These are phyloP conservation scores for Lasius fuliginosus DNA, from an alignment of 2,888 invertebrate species.

Conservation along the genomic window DNA sequence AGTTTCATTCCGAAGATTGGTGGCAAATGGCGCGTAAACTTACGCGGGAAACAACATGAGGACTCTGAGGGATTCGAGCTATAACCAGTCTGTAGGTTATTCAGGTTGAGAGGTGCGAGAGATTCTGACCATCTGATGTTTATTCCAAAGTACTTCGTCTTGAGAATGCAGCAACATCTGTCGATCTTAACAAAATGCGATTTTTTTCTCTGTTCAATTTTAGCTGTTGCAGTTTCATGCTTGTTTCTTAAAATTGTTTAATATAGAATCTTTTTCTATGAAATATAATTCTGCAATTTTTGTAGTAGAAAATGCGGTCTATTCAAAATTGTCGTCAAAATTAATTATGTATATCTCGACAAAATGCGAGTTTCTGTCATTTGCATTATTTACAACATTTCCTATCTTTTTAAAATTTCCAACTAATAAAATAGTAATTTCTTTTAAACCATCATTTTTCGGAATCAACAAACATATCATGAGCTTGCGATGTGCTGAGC, in stretches of 20 bases:
- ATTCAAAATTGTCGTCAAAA: not conserved
- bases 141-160: conserved; percentile 67
- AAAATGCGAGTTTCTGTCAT: not conserved
- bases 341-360: conserved; percentile 1
- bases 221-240: conserved; percentile 26
- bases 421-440: not conserved
- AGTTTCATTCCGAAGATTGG: conserved; percentile 82
- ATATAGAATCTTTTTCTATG: not conserved
- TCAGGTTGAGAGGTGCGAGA: conserved; percentile 70
- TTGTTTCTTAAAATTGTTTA: not conserved
- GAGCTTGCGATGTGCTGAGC: too few relatives aligned
- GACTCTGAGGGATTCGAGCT: conserved; percentile 70
- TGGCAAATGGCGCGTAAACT: conserved; percentile 83
- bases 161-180: conserved; percentile 51
- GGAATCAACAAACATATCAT: too few relatives aligned
- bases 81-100: conserved; percentile 68
- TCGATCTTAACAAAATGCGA: conserved; percentile 34
- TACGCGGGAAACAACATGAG: conserved; percentile 73
- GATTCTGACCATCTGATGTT: conserved; percentile 71
- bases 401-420: not conserved
- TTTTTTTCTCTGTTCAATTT: not conserved
- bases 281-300: conserved; percentile 5
- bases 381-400: not conserved
- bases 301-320: not conserved
- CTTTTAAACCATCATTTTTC: not conserved